Evolutionary conservation across 2,113 vertebrate genomes (phyloP), one percentile per base, ranked within the genome.

Genomic region (Syrrhaptes paradoxus): DNA sequence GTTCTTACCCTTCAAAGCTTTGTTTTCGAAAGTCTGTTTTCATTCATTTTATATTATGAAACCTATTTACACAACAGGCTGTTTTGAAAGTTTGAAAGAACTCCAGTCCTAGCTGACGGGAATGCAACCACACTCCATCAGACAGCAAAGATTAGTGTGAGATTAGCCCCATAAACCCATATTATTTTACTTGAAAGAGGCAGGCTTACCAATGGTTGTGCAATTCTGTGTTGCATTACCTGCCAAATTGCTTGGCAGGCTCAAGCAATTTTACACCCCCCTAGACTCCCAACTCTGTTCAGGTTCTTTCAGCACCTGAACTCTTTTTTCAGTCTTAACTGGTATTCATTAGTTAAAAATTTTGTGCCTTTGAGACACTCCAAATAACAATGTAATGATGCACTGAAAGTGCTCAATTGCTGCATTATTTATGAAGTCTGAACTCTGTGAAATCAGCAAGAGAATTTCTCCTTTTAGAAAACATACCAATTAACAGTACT

Each of bases 171-270:
- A 67, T 41, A 93, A 91, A 55, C 34, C 75, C 14, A 2, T 81
- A 80, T 90, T 94, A 90, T 95, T 92, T 81, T 78, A 88, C 22
- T 51, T 91, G 76, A 81, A 87, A 96, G 38, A 87, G 76, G 82
- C 72, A 90, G 76, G 72, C 78, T 96, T 96, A 78, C 68, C 52
- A 45, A 65, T 14, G 62, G 79, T 91, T 93, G 79, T 74, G 74
- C 75, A 94, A 93, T 70, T 87, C 63, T 43, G 25, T 54, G 68
- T n/a, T 83, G 79, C 29, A 29, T 62, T 93, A 91, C 90, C 67
- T 94, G 63, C 81, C 79, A 87, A 95, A 75, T 28, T 76, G 58
- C 54, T 78, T 61, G 61, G 46, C 67, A 59, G 76, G 55, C 32
- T 90, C n/a, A 24, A 76, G 26, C 28, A 46, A 66, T 78, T 78